Evolutionary conservation across 2,888 invertebrate species (phyloP).

Genomic region (Rhingia campestris): DNA sequence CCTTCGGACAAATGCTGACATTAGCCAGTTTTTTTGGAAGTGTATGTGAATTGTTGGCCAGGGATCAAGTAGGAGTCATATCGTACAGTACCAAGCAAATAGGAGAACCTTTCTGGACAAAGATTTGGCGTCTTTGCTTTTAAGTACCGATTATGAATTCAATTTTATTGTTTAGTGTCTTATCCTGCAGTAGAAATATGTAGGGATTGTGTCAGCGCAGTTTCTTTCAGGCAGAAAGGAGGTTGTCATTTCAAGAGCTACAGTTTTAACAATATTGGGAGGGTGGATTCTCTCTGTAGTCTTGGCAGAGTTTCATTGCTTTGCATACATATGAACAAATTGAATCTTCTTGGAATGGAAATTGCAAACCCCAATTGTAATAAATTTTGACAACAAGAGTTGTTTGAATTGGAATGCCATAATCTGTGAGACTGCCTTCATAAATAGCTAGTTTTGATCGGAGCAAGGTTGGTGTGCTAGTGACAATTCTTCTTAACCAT

Average conservation of each 20-base stretch:
- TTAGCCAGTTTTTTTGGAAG: constrained; percentile 32
- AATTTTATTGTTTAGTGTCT: constrained; percentile 48
- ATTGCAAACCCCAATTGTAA: not conserved
- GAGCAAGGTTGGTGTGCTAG: no score
- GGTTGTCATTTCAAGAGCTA: not conserved
- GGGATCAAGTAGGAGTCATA: constrained; percentile 67
- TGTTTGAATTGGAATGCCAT: no score
- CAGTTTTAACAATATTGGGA: not conserved
- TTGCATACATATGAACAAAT: not conserved
- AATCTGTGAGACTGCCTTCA: no score
- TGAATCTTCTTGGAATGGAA: not conserved
- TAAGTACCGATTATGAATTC: constrained; percentile 60
- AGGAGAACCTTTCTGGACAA: not conserved
- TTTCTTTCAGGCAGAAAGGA: not conserved
- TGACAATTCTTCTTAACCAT: no score
- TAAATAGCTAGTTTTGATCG: no score
- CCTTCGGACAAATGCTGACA: constrained; percentile 54
- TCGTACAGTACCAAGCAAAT: constrained; percentile 54
- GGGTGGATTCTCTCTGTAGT: constrained; percentile 5
- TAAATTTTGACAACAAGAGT: no score
- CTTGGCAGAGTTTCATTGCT: not conserved
- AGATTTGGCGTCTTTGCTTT: not conserved
- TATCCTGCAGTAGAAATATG: constrained; percentile 46
- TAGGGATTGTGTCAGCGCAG: not conserved
- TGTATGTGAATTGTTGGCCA: constrained; percentile 36